These are phyloP conservation scores for Chydorus sphaericus DNA, from an alignment of 2,888 invertebrate species.

Conservation along the genomic window DNA sequence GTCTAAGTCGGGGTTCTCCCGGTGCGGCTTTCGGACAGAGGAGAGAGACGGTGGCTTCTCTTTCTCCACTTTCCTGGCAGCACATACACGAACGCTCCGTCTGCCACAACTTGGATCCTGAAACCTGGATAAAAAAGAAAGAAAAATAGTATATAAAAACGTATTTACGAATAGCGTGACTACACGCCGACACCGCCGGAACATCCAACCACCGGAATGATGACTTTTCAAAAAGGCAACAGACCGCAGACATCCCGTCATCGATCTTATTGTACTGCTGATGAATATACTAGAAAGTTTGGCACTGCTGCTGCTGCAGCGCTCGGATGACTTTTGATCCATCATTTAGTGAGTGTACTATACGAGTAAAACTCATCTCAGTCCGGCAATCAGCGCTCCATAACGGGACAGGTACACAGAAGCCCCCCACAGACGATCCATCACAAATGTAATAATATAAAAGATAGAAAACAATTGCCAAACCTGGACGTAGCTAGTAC, in stretches of 20 bases:
- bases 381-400: too few species aligned
- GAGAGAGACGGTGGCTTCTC: conserved; percentile 74
- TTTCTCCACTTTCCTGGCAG: conserved; percentile 83
- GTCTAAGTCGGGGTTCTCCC: conserved; percentile 69
- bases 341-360: too few species aligned
- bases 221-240: too few species aligned
- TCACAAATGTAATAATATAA: neutral
- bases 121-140: conserved; percentile 45
- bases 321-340: too few species aligned
- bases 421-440: neutral
- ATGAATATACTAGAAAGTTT: too few species aligned
- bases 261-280: too few species aligned
- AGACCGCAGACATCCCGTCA: too few species aligned
- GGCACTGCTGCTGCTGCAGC: too few species aligned
- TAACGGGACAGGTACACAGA: neutral
- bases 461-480: neutral
- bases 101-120: conserved; percentile 90
- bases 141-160: neutral
- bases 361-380: too few species aligned
- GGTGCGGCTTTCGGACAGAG: conserved; percentile 78
- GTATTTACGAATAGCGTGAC: too few species aligned
- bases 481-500: conserved; percentile 83
- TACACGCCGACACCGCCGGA: too few species aligned
- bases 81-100: conserved; percentile 92
- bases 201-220: too few species aligned